A percentile compares a stretch with the other conserved stretches of the same genome.
Evolutionary conservation across 2,888 invertebrate genomes (phyloP).

Genomic region (Baronia brevicornis): DNA sequence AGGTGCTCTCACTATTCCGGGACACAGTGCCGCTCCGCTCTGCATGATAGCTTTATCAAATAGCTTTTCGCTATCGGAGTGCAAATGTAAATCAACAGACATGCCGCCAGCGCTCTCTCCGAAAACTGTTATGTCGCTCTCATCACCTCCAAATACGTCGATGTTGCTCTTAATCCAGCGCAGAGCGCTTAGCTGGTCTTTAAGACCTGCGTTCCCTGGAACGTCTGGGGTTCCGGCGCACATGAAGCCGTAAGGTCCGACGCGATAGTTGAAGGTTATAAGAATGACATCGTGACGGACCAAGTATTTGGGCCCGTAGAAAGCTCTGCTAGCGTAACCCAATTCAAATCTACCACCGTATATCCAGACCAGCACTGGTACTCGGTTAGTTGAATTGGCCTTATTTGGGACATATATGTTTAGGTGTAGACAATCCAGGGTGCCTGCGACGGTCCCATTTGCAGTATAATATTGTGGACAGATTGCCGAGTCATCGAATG

Average conservation of each 20-base stretch:
- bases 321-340: slow-evolving; percentile 15
- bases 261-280: slow-evolving; percentile 47
- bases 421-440: slow-evolving; percentile 1
- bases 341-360: slow-evolving; percentile 20
- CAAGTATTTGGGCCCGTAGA: slow-evolving; percentile 22
- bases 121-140: slow-evolving; percentile 26
- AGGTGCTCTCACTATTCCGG: slow-evolving; percentile 18
- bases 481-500: slow-evolving; percentile 11
- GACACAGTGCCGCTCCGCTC: slow-evolving; percentile 23
- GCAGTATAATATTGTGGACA: slow-evolving; percentile 8
- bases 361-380: slow-evolving; percentile 24
- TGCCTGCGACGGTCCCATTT: background rate
- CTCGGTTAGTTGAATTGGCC: slow-evolving; percentile 8
- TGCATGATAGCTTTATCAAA: slow-evolving; percentile 28
- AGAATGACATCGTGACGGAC: slow-evolving; percentile 25
- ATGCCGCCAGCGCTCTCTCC: slow-evolving; percentile 31
- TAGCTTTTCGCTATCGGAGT: slow-evolving; percentile 24
- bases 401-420: slow-evolving; percentile 22
- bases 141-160: slow-evolving; percentile 29
- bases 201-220: slow-evolving; percentile 29
- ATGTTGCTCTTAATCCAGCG: slow-evolving; percentile 31
- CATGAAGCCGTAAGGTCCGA: slow-evolving; percentile 30
- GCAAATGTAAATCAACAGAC: slow-evolving; percentile 26
- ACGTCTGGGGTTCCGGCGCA: slow-evolving; percentile 37
- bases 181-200: slow-evolving; percentile 29